A percentile compares a stretch with the other conserved stretches of the same genome.
Conservation (phyloP, 2,113 vertebrate genomes). For the Macheiramphus alcinus region DNA sequence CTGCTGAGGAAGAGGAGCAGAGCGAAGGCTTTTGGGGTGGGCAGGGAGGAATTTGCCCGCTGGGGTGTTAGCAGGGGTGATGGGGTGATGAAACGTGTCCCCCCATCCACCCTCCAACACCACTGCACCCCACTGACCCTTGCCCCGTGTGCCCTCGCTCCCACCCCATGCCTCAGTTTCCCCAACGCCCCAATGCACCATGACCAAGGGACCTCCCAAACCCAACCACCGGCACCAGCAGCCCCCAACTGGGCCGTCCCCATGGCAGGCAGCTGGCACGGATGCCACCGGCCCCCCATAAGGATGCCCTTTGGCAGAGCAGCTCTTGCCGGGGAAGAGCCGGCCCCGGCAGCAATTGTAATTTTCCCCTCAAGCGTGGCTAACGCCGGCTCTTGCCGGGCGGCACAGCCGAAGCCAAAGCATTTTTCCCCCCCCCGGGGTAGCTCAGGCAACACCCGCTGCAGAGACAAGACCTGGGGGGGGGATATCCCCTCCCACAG, state of each 20-base stretch:
- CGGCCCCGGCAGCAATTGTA: slow-evolving; percentile 1
- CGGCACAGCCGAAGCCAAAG: neutral
- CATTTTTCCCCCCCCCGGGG: neutral
- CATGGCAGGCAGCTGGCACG: accelerated
- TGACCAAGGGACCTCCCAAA: no score
- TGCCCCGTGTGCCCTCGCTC: accelerated
- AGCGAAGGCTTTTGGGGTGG: neutral
- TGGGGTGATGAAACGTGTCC: accelerated
- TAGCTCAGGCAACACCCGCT: neutral
- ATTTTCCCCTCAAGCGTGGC: slow-evolving; percentile 50
- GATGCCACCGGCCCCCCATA: neutral
- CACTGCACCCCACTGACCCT: accelerated
- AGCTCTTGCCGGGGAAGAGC: neutral
- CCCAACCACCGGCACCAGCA: neutral
- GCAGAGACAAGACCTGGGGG: neutral
- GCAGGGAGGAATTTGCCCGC: accelerated
- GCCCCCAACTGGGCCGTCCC: accelerated
- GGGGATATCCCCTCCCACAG: neutral
- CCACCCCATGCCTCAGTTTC: neutral
- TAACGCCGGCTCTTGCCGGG: neutral
- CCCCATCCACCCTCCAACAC: neutral
- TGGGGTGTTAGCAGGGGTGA: accelerated
- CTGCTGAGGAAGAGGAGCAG: neutral
- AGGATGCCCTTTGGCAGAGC: neutral
- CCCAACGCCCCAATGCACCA: neutral